phyloP scores from a whole-genome alignment of 92 coral and sea anemone species.

The Desmophyllum pertusum region DNA sequence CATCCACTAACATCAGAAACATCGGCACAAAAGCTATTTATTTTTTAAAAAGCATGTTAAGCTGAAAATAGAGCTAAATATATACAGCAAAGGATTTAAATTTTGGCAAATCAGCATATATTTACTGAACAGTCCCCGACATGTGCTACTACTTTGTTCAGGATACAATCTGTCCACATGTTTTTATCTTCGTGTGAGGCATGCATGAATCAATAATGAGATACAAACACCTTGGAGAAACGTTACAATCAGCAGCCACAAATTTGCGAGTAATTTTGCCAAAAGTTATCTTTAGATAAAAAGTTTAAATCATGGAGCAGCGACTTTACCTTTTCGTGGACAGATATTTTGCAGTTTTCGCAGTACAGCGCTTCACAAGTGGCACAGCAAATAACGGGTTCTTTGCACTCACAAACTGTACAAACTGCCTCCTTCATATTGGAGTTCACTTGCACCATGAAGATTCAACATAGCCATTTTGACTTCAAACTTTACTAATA shows the following conservation, averaged over 20 bases:
- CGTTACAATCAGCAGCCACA: background rate
- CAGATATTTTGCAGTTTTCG: constrained; percentile 63
- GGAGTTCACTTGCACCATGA: background rate
- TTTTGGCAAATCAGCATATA: background rate
- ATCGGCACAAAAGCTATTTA: background rate
- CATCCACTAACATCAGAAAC: background rate
- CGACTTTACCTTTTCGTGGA: constrained; percentile 71
- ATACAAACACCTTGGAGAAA: background rate
- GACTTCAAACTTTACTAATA: background rate
- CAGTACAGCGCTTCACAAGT: constrained; percentile 91
- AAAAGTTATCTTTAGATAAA: background rate
- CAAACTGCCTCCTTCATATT: constrained; percentile 83
- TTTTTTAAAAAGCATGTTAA: background rate
- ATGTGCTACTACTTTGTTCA: background rate
- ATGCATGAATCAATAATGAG: constrained; percentile 12
- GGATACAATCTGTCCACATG: constrained; percentile 26
- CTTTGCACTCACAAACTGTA: constrained; percentile 85
- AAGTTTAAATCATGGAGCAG: constrained; percentile 4
- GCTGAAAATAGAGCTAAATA: background rate
- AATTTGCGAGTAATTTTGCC: background rate
- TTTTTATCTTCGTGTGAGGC: background rate
- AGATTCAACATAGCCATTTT: background rate
- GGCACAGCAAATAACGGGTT: constrained; percentile 90
- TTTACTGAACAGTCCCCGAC: background rate
- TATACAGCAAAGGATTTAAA: background rate